phyloP scores from a whole-genome alignment of 1,140 invertebrate species.

The Anastrepha ludens region DNA sequence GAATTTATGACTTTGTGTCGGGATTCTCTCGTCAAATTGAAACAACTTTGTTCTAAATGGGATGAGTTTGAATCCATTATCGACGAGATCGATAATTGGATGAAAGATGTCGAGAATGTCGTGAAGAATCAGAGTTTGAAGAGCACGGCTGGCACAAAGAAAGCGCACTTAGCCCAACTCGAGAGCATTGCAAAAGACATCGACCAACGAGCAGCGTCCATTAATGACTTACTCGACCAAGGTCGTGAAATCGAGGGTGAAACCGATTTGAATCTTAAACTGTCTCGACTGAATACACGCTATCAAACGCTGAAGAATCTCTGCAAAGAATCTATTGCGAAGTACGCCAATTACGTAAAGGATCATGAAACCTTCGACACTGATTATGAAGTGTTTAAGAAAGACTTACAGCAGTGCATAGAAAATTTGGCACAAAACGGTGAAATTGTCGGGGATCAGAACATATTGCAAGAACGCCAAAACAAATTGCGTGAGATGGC shows the following conservation, averaged over 20 bases:
- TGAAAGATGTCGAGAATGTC: conserved; percentile 87
- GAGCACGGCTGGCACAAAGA: conserved; percentile 88
- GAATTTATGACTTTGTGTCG: conserved; percentile 84
- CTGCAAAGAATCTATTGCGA: conserved; percentile 85
- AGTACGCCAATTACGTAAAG: conserved; percentile 88
- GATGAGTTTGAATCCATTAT: conserved; percentile 86
- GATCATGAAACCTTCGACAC: conserved; percentile 90
- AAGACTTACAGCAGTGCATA: conserved; percentile 83
- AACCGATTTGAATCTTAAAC: conserved; percentile 83
- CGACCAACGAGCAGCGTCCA: conserved; percentile 80
- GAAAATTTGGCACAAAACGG: conserved; percentile 85
- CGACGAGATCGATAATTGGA: conserved; percentile 86
- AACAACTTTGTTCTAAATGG: conserved; percentile 84
- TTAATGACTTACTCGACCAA: conserved; percentile 82
- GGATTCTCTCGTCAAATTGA: conserved; percentile 81
- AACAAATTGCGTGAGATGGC: conserved; percentile 87
- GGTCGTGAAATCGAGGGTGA: conserved; percentile 85
- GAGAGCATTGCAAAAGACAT: conserved; percentile 86
- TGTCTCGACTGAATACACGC: conserved; percentile 86
- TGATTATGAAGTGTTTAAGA: conserved; percentile 84
- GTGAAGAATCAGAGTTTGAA: conserved; percentile 93
- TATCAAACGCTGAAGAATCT: conserved; percentile 91
- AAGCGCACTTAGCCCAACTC: conserved; percentile 86
- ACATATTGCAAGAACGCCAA: conserved; percentile 88
- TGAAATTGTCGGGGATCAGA: conserved; percentile 91